Base-by-base conservation (phyloP, 2,113 vertebrate species). In the Glaucidium brasilianum region DNA sequence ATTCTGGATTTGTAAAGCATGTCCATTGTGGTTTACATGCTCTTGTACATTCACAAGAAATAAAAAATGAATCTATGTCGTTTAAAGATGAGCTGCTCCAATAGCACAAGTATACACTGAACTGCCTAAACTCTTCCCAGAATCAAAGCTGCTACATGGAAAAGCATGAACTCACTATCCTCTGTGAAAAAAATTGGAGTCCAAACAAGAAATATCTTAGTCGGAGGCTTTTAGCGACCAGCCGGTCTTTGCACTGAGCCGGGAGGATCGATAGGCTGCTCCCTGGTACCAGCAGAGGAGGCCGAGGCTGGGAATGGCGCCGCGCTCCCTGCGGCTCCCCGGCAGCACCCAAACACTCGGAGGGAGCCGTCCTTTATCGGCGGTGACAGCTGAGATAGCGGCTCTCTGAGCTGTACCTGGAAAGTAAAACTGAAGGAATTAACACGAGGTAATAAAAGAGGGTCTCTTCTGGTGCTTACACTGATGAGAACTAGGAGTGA, bases 201-300 rank as follows among this genome's bases (percentile, higher is more conserved):
- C 3, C 11, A 41, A 91, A 32, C 49, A 72, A 68, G 32, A 25
- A 18, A 7, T 49, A 27, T 3, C 43, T 87, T 26, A 32, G 39
- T 89, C 4, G 0, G 73, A 81, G 73, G 88, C 73, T 96, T 95
- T 94, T 60, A 94, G 82, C 56, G 63, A 3, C 0, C 29, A 34
- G 89, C 90, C 50, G 80, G 69, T 47, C 71, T 92, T 53, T 94
- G 89, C 66, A 16, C 66, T 77, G 89, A 79, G 87, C 69, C 14
- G 4, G 30, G 22, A 82, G 91, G 81, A 89, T 95, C 58, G 78
- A 87, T 89, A 68, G 87, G 87, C 91, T 96, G 84, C 92, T 96
- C 88, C 27, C 73, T 87, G 84, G 1, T 91, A 88, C 77, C 41
- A 32, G 78, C 81, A 90, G 86, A 90, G 64, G 72, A 94, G 84